Evolutionary conservation across 2,113 vertebrate species (phyloP).

Genomic region (Rhinoptilus africanus): DNA sequence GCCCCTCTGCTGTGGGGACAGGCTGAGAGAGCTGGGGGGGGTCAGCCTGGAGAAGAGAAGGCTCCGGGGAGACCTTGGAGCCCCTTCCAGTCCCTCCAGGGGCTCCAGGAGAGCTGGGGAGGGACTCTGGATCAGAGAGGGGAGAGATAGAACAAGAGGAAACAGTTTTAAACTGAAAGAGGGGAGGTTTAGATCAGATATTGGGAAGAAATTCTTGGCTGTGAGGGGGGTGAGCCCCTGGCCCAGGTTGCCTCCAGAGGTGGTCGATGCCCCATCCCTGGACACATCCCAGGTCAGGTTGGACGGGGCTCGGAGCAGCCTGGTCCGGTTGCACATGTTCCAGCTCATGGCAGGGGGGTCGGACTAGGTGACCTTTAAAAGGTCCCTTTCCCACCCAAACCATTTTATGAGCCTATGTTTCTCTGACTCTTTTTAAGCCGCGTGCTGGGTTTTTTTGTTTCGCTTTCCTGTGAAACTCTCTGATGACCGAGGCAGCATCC

Average conservation of each 20-base stretch:
- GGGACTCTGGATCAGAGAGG: neutral
- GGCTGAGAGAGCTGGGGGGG: neutral
- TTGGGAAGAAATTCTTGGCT: neutral
- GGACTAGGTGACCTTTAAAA: neutral
- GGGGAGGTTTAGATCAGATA: neutral
- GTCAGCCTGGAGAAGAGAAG: neutral
- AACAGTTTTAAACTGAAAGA: neutral
- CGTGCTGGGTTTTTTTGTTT: neutral
- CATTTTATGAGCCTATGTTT: neutral
- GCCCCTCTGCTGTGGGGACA: neutral
- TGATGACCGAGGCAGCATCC: neutral
- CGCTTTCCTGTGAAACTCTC: neutral
- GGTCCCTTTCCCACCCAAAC: neutral
- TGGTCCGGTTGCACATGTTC: neutral
- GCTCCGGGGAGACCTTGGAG: neutral
- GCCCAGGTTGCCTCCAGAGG: neutral
- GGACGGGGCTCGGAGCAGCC: neutral
- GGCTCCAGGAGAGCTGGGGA: neutral
- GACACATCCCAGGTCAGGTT: neutral
- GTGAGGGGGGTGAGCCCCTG: neutral
- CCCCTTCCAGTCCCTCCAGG: neutral
- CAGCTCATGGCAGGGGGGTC: neutral
- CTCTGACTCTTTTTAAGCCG: neutral
- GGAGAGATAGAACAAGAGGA: neutral
- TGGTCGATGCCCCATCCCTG: neutral